Evolutionary conservation across 2,113 vertebrate species (phyloP).

Genomic region (Xenopus laevis): DNA sequence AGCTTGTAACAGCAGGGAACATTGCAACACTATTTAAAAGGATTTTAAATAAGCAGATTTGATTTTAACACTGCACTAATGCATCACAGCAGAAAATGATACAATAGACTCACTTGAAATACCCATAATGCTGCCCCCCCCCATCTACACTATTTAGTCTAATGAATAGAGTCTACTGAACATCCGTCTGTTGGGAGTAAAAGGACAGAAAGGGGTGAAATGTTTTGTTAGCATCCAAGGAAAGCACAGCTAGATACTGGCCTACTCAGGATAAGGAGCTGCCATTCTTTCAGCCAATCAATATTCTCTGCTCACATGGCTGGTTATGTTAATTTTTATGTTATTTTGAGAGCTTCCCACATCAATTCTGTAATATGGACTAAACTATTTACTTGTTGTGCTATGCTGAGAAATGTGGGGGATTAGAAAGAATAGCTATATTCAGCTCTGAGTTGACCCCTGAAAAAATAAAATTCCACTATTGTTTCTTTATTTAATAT

Average conservation of each 20-base stretch:
- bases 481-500: too few relatives aligned
- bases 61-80: conserved; percentile 69
- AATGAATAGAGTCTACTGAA: conserved; percentile 47
- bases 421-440: too few relatives aligned
- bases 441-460: too few relatives aligned
- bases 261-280: conserved; percentile 42
- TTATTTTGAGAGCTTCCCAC: too few relatives aligned
- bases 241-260: conserved; percentile 47
- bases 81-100: conserved; percentile 63
- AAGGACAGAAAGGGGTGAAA: conserved; percentile 42
- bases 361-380: too few relatives aligned
- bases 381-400: too few relatives aligned
- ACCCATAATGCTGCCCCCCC: conserved; percentile 58
- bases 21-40: conserved; percentile 77
- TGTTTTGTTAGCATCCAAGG: conserved; percentile 46
- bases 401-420: too few relatives aligned
- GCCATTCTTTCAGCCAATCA: too few relatives aligned
- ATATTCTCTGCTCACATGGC: too few relatives aligned
- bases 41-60: conserved; percentile 79
- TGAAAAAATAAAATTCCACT: too few relatives aligned
- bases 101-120: conserved; percentile 64
- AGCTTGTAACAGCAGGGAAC: conserved; percentile 71
- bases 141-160: conserved; percentile 55
- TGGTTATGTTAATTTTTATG: too few relatives aligned
- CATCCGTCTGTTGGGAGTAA: conserved; percentile 53